Evolutionary conservation across 2,113 vertebrate species (phyloP), one percentile per base, ranked within the genome.

Genomic region (Ivindomyrus marchei): DNA sequence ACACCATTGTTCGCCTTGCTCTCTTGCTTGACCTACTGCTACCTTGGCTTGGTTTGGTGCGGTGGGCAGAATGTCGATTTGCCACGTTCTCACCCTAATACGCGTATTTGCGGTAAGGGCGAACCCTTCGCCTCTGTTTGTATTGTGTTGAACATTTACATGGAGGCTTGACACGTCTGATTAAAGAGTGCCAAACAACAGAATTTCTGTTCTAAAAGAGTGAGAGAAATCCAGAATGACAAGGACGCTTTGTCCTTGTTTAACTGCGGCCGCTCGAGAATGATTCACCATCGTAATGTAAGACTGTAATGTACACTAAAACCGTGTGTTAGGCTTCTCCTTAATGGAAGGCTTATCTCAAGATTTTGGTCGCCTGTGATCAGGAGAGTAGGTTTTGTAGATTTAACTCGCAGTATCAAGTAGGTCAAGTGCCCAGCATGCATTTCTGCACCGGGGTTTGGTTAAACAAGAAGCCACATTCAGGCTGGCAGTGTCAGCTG

Each of bases 101-200:
- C 36, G 36, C 2, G 36, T 39, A 91, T 93, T 93, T 93, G 87
- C 90, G 88, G 91, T 91, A 85, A 90, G 92, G 92, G 92, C 89
- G 92, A 92, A 91, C 91, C 91, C 89, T 56, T 66, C 70, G 24
- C 4, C 53, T 49, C 39, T 89, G 52, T 89, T 89, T 89, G 80
- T 85, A 52, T 85, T 89, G 36, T 36, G 89, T 89, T 49, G 80
- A 85, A 89, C 77, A 89, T 89, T 89, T 56, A 89, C 80, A 7
- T n/a, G 42, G 36, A 85, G 31, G 45, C 21, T 19, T 49, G 47
- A 19, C 45, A 53, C 13, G 47, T 31, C 21, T 83, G 70, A 52
- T 31, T 62, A 46, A 85, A 11, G 83, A 8, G 83, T 47, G 83
- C 39, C 42, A 85, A 24, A 85, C 19, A 39, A 31, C 77, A 62